phyloP scores from a whole-genome alignment of 2,113 vertebrate genomes.

The Chaetodon auriga region DNA sequence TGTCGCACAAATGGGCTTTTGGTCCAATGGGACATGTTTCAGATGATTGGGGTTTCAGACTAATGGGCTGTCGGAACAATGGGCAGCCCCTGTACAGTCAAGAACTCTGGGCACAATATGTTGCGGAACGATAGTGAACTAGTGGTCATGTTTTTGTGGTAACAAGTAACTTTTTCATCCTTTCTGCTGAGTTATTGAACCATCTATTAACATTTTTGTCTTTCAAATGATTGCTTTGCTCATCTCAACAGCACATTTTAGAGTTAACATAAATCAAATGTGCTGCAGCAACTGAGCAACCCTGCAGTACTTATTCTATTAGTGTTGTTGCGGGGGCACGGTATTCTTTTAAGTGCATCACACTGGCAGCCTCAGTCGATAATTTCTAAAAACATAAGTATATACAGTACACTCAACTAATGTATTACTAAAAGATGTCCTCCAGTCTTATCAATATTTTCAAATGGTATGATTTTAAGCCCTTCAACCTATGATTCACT shows the following conservation, averaged over 20 bases:
- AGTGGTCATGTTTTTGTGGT: neutral
- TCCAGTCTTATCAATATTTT: neutral
- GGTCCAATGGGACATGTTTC: no score
- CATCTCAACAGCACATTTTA: neutral
- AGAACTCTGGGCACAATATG: neutral
- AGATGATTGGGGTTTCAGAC: no score
- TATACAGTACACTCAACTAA: neutral
- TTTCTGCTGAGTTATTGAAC: neutral
- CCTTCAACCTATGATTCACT: neutral
- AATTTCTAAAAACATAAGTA: neutral
- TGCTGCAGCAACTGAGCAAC: neutral
- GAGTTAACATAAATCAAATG: neutral
- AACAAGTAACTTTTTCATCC: neutral
- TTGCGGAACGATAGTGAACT: neutral
- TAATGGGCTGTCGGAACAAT: no score
- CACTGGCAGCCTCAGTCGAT: neutral
- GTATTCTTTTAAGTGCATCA: conserved; percentile 5
- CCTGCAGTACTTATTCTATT: neutral
- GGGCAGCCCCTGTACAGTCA: no score
- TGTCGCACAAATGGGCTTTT: no score
- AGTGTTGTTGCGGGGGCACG: neutral
- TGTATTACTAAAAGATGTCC: neutral
- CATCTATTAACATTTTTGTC: neutral
- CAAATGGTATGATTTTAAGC: neutral
- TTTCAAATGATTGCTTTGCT: neutral